A percentile compares a stretch with the other conserved stretches of the same genome.
Conservation (phyloP, 2,888 invertebrate genomes). For the Tuta absoluta region DNA sequence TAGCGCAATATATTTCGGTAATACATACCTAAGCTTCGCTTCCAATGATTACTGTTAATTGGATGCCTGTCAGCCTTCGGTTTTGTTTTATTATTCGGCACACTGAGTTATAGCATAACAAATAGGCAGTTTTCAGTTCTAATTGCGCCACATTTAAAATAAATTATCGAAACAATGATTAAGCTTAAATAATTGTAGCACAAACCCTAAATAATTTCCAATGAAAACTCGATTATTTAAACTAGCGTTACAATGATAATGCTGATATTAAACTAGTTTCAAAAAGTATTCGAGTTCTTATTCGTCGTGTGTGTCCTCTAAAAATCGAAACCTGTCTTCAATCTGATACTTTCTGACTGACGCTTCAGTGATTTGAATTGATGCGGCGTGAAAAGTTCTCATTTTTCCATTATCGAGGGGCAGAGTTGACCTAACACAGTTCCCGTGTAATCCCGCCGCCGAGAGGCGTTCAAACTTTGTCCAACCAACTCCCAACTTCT, state of each 20-base stretch:
- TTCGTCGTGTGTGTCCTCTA: constrained; percentile 20
- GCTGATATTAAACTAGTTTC: constrained; percentile 35
- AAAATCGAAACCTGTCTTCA: constrained; percentile 26
- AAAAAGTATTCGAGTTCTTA: constrained; percentile 6
- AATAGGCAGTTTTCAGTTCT: neutral
- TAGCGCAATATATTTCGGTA: constrained; percentile 51
- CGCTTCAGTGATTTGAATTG: constrained; percentile 44
- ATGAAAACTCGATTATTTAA: neutral
- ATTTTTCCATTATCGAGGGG: constrained; percentile 62
- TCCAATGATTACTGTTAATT: constrained; percentile 68
- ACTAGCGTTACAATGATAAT: neutral
- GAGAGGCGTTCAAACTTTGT: constrained; percentile 64
- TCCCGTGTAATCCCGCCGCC: constrained; percentile 70
- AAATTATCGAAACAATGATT: neutral
- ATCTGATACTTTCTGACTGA: constrained; percentile 34
- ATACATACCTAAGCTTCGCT: constrained; percentile 49
- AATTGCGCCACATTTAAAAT: neutral
- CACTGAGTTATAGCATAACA: neutral
- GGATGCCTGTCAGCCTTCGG: constrained; percentile 56
- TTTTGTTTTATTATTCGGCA: constrained; percentile 50
- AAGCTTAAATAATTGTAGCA: neutral
- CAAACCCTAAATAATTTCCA: neutral
- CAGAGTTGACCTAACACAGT: constrained; percentile 70
- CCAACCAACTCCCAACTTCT: constrained; percentile 57
- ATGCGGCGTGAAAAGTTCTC: constrained; percentile 55